phyloP scores from a whole-genome alignment of 1,140 invertebrate species.

The Pectinophora gossypiella region DNA sequence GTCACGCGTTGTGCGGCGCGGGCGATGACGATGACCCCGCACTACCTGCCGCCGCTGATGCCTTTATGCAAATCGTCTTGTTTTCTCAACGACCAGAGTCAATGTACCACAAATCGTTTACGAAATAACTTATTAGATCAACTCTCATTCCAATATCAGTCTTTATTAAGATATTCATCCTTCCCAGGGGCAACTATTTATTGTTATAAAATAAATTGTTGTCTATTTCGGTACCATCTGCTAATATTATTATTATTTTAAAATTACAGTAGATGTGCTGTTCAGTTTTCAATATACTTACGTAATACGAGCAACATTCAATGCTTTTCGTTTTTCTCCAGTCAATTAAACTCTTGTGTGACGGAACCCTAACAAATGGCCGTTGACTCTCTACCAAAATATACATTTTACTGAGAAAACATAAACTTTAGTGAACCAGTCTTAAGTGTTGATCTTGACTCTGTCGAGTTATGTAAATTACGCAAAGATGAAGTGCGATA shows the following conservation, averaged over 20 bases:
- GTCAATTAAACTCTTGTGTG: too few species aligned
- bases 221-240: too few species aligned
- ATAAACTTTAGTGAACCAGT: constrained; percentile 48
- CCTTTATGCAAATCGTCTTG: constrained; percentile 67
- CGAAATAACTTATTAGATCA: constrained; percentile 43
- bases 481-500: constrained; percentile 50
- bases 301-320: too few species aligned
- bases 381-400: constrained; percentile 31
- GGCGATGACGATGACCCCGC: constrained; percentile 61
- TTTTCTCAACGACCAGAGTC: constrained; percentile 52
- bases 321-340: too few species aligned
- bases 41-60: constrained; percentile 56
- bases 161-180: too few species aligned
- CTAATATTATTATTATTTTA: too few species aligned
- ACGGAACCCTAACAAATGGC: neutral
- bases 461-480: constrained; percentile 71
- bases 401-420: constrained; percentile 32
- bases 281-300: too few species aligned
- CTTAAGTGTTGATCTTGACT: constrained; percentile 56
- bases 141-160: constrained; percentile 5
- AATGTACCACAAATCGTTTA: constrained; percentile 46
- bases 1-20: constrained; percentile 51
- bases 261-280: too few species aligned
- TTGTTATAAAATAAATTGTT: too few species aligned
- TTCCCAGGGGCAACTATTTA: too few species aligned